phyloP scores from a whole-genome alignment of 2,113 vertebrate genomes.

The Onychorhynchus coronatus region DNA sequence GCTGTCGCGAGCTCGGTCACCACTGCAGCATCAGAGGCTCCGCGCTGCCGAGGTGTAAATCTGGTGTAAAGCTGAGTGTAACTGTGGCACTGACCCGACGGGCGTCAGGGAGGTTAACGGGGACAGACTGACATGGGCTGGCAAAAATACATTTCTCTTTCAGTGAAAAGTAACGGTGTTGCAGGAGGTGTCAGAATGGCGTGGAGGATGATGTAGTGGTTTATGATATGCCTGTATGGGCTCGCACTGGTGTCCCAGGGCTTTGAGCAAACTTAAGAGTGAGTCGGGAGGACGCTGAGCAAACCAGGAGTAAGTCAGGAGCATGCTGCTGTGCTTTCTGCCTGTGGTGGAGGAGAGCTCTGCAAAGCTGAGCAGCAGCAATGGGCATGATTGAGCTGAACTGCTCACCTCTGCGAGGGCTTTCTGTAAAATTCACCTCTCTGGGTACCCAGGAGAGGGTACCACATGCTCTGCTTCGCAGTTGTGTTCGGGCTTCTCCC shows the following conservation, averaged over 20 bases:
- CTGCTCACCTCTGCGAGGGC: fast-evolving
- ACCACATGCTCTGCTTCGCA: fast-evolving
- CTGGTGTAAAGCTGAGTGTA: not conserved
- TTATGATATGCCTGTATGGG: not conserved
- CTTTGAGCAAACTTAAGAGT: too few species aligned
- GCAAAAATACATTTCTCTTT: not conserved
- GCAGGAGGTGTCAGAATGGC: not conserved
- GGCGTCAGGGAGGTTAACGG: not conserved
- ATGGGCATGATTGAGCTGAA: fast-evolving
- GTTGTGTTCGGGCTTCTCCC: not conserved
- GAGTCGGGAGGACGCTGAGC: not conserved
- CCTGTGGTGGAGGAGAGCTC: too few species aligned
- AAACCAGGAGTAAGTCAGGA: not conserved
- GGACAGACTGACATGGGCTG: not conserved
- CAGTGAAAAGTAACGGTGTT: not conserved
- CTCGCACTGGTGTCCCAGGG: fast-evolving
- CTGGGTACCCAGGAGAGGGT: not conserved
- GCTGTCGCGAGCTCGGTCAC: not conserved
- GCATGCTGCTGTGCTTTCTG: not conserved
- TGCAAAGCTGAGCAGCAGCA: not conserved
- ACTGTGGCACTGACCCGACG: not conserved
- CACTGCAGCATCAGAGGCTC: not conserved
- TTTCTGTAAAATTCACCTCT: not conserved
- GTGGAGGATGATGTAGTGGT: not conserved
- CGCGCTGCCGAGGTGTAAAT: not conserved